These are phyloP conservation scores for Portunus trituberculatus DNA, from an alignment of 1,140 invertebrate genomes.

Conservation along the genomic window DNA sequence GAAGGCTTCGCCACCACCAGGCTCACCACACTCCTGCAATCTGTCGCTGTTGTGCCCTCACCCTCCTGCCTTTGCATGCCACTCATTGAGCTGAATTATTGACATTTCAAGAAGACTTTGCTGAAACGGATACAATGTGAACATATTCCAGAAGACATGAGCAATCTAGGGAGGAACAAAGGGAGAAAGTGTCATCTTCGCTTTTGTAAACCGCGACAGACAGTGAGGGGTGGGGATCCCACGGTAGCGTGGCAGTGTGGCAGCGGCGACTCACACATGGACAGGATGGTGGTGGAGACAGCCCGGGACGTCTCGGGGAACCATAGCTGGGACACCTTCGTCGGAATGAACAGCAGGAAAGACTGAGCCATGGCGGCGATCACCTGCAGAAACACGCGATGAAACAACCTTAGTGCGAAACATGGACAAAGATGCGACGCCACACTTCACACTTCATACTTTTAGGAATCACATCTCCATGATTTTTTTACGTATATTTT, in stretches of 20 bases:
- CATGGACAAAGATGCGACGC: too few species aligned
- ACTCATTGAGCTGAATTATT: too few species aligned
- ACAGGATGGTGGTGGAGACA: conserved; percentile 79
- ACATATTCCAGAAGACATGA: not conserved
- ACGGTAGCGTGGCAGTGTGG: not conserved
- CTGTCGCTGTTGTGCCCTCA: too few species aligned
- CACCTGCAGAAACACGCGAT: conserved; percentile 77
- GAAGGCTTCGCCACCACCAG: too few species aligned
- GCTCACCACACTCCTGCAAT: too few species aligned
- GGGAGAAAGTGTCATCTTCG: not conserved
- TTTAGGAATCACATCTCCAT: too few species aligned
- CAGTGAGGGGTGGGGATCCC: not conserved
- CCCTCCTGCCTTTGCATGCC: too few species aligned
- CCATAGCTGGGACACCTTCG: conserved; percentile 82
- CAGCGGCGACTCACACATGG: conserved; percentile 72
- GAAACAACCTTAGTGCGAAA: not conserved
- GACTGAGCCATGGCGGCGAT: conserved; percentile 81
- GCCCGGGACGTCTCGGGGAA: conserved; percentile 81
- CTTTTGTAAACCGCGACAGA: not conserved
- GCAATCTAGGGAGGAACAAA: too few species aligned
- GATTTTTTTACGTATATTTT: too few species aligned
- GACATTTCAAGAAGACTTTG: too few species aligned
- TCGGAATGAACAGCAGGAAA: conserved; percentile 81
- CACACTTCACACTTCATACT: too few species aligned
- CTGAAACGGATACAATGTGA: too few species aligned